Percentiles rank a stretch among this genome's conserved stretches.
These are phyloP conservation scores for Lasius fuliginosus DNA, from an alignment of 2,888 invertebrate genomes.

Conservation along the genomic window DNA sequence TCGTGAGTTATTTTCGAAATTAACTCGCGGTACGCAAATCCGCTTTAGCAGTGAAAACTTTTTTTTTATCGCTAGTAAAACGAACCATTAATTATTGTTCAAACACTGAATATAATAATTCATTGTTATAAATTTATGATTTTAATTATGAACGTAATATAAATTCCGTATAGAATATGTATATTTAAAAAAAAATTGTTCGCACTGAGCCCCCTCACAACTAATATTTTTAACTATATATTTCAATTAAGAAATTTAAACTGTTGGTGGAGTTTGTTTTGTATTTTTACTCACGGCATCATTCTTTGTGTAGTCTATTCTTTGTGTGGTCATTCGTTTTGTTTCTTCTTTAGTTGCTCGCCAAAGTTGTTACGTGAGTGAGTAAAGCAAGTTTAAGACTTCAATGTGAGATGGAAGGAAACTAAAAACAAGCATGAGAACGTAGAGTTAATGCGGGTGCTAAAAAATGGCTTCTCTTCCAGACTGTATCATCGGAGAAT, in stretches of 20 bases:
- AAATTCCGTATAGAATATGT: not conserved
- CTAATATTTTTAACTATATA: not conserved
- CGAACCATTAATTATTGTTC: not conserved
- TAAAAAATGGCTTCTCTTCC: conserved; percentile 12
- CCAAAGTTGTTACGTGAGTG: not conserved
- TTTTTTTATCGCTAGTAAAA: conserved; percentile 1
- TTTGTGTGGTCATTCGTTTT: not conserved
- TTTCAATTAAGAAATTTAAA: conserved; percentile 7
- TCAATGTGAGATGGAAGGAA: conserved; percentile 1
- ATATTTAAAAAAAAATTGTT: not conserved
- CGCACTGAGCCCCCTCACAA: too few relatives aligned
- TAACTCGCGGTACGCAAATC: conserved; percentile 28
- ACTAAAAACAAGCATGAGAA: conserved; percentile 18
- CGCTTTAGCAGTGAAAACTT: not conserved
- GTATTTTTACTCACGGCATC: not conserved
- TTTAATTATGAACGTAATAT: not conserved
- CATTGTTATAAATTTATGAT: not conserved
- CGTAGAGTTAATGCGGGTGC: not conserved
- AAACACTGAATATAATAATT: not conserved
- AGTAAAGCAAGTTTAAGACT: not conserved
- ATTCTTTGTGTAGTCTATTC: not conserved
- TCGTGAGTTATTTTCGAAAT: conserved; percentile 48
- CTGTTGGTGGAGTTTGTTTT: not conserved
- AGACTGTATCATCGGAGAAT: not conserved
- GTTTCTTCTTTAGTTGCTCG: not conserved